Evolutionary conservation across 2,113 vertebrate species (phyloP), one percentile per base, ranked within the genome.

Genomic region (Emberiza fucata): DNA sequence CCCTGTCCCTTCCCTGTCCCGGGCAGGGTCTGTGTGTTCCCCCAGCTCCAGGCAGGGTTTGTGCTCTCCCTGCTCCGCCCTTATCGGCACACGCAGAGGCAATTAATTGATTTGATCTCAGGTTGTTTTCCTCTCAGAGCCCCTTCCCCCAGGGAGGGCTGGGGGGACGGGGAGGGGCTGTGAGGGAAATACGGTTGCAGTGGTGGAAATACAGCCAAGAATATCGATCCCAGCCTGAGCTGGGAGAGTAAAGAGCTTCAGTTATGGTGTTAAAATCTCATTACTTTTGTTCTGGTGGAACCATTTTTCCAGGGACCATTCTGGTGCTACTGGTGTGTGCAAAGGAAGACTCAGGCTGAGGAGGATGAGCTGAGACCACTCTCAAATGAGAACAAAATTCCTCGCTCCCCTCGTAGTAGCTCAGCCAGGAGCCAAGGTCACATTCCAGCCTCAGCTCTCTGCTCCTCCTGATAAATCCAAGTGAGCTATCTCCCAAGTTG

Each of bases 31-130:
- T 12, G 22, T 20, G 5, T 37, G 9, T 37, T 37, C 37, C 37
- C 39, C 48, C 51, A 8, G 28, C 28, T 17, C 51, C 18, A 37
- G 14, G 18, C 81, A 29, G 40, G 14, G 3, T 12, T 21, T 31
- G 54, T 21, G 4, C 4, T 15, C 27, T 27, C 47, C 63, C 69
- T 13, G 72, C 71, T n/a, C 28, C 4, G 45, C 79, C 4, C 6
- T 45, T 19, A 45, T 14, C 16, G 65, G 75, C 48, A 51, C 81
- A 81, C 1, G 86, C 72, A 81, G 79, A 86, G 73, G 93, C 94
- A 94, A 92, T 95, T 92, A 91, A 92, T 81, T 92, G 93, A 95
- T 96, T 69, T 57, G 54, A 95, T 95, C 89, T 95, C 82, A 33
- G 93, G 84, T 48, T 86, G 61, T 71, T 89, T 54, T 79, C 73